These are phyloP conservation scores for Prosopocoilus inquinatus DNA, from an alignment of 2,888 invertebrate species.

Conservation along the genomic window DNA sequence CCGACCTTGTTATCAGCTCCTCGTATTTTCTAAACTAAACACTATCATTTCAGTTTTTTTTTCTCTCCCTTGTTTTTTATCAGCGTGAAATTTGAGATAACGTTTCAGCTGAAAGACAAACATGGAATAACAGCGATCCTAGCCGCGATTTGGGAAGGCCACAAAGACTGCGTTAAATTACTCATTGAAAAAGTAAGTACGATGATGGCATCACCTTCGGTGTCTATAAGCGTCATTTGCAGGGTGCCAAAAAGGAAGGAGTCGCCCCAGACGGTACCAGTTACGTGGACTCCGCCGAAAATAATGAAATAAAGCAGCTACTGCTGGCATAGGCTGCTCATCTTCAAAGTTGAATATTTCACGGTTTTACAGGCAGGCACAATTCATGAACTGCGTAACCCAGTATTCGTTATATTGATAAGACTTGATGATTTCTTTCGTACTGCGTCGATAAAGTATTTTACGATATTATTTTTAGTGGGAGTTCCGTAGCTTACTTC, in stretches of 20 bases:
- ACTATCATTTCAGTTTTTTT: too few relatives aligned
- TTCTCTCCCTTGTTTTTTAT: background rate
- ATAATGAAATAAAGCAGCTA: conserved; percentile 84
- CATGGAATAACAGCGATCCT: conserved; percentile 92
- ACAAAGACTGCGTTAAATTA: conserved; percentile 85
- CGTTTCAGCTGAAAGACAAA: conserved; percentile 79
- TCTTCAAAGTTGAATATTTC: conserved; percentile 9
- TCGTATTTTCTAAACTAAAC: too few relatives aligned
- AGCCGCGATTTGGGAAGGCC: conserved; percentile 97
- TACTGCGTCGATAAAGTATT: background rate
- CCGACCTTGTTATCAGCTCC: too few relatives aligned
- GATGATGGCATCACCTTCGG: background rate
- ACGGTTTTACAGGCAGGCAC: background rate
- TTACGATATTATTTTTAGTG: background rate
- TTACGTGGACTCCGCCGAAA: conserved; percentile 88
- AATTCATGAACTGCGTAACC: background rate
- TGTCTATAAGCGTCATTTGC: conserved; percentile 15
- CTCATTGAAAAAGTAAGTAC: conserved; percentile 77
- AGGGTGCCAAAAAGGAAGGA: conserved; percentile 82
- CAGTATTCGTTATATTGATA: background rate
- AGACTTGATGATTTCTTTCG: background rate
- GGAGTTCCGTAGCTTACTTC: background rate
- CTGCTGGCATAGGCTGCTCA: conserved; percentile 40
- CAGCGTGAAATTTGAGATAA: background rate
- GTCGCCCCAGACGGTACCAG: conserved; percentile 83